Base-by-base conservation (phyloP, 2,113 vertebrate species). In the Speoplatyrhinus poulsoni region DNA sequence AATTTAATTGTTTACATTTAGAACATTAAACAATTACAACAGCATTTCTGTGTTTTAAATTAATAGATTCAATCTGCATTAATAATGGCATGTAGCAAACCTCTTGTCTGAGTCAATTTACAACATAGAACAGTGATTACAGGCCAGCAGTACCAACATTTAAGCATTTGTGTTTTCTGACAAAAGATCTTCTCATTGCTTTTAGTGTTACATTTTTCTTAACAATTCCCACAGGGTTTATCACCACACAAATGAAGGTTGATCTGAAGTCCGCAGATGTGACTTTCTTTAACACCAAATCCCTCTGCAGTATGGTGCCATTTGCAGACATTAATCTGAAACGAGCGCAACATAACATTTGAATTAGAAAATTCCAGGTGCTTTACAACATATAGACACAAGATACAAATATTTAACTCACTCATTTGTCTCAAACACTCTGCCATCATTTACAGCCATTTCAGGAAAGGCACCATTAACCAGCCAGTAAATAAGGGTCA, bases 401-500 rank as follows among this genome's bases (percentile, higher is more conserved):
- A 53, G 50, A 15, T 52, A 13, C 1, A 53, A 41, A 13, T 60
- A 26, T 7, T 36, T 48, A 59, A 84, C 92, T 91, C 66, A 96
- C 76, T 82, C 87, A 1, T 57, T 59, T n/a, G 54, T 64, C 67
- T 95, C 93, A 0, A 41, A 1, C 46, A 93, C 87, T 13, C 71
- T 80, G 6, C 11, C 66, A 1, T 77, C 75, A 4, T 80, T 82
- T 49, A 33, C 62, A 0, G 67, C 54, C 0, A 88, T 83, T 41
- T 95, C 92, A 0, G 93, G 93, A 73, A 95, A 95, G 7, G 83
- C 80, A 6, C 74, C 82, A 0, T 95, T 91, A 9, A 93, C 89
- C 59, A 96, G 80, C 94, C 95, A 95, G 83, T 95, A 95, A 71
- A 95, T 89, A 3, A 93, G 72, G 0, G 67, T 73, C 36, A 83